Evolutionary conservation across 2,888 invertebrate species (phyloP), one percentile per base, ranked within the genome.

Genomic region (Athetis lepigone): DNA sequence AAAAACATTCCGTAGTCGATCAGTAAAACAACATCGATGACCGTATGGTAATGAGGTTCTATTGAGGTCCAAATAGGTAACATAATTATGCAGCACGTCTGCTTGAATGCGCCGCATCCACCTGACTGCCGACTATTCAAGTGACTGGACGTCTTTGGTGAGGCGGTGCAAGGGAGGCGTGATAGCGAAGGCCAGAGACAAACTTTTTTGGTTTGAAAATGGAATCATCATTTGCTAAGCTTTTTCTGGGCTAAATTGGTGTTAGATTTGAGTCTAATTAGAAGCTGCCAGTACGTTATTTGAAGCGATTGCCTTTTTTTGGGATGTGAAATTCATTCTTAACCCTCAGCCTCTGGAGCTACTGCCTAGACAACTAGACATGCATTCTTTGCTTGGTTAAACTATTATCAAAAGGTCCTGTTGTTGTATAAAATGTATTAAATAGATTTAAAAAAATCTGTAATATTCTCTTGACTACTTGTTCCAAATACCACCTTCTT

Each of bases 21-120:
- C 59, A 56, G 60, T 46, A 55, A 70, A 68, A 61, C 55, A 73
- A 51, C 67, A 67, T 67, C 69, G 70, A 70, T 76, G 73, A 80
- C 76, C 76, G 68, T 87, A 90, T 88, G 88, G 82, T 87, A 90
- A 90, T 88, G 85, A 78, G 75, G 70, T 74, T 70, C 82, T 83
- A 84, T 87, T 87, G 86, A 85, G 69, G 82, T 71, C 79, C 83
- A 82, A 85, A 83, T 85, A 80, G 81, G 86, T 84, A 80, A 81
- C 77, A 85, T 87, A 89, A 90, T 91, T 90, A 90, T 90, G 88
- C 87, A 81, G 70, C 80, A 77, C 83, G 81, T 84, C 82, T 76
- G 79, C 70, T 68, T 83, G 82, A 81, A 84, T 81, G 49, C 83
- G 75, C 75, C 79, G 81, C 59, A 51, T 79, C 80, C 83, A 84